These are phyloP conservation scores for Coptodon rendalli DNA, from an alignment of 2,113 vertebrate species.

Conservation along the genomic window DNA sequence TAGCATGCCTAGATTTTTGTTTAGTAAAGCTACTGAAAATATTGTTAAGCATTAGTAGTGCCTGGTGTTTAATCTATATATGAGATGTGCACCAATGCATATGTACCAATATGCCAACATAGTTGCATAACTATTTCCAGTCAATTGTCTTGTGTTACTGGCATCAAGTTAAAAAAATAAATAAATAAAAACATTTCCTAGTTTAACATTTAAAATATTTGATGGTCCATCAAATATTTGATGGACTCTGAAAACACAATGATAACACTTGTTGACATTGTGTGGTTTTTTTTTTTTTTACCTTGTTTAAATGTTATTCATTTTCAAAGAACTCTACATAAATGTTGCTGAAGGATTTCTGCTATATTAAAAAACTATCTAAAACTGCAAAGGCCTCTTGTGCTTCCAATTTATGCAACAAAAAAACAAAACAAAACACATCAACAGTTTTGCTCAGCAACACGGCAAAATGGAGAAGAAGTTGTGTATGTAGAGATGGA, in stretches of 20 bases:
- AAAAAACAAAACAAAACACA: neutral
- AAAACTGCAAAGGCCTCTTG: neutral
- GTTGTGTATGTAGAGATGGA: neutral
- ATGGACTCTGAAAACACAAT: neutral
- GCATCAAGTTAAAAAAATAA: neutral
- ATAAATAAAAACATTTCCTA: neutral
- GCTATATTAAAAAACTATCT: neutral
- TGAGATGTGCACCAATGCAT: neutral
- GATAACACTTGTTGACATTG: neutral
- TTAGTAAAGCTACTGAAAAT: neutral
- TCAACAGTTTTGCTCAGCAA: neutral
- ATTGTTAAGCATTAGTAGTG: neutral
- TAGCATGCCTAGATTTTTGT: neutral
- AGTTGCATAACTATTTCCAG: neutral
- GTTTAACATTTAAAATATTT: neutral
- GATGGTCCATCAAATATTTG: neutral
- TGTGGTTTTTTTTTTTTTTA: rapidly evolving
- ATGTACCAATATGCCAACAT: neutral
- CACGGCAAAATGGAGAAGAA: neutral
- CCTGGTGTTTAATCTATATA: neutral
- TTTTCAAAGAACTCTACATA: neutral
- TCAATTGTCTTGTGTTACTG: neutral
- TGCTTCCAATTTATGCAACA: neutral
- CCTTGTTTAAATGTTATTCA: neutral
- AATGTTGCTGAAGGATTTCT: neutral